Base-by-base conservation (phyloP, 2,797 vertebrate genomes). In the Myioborus melanocephalus region DNA sequence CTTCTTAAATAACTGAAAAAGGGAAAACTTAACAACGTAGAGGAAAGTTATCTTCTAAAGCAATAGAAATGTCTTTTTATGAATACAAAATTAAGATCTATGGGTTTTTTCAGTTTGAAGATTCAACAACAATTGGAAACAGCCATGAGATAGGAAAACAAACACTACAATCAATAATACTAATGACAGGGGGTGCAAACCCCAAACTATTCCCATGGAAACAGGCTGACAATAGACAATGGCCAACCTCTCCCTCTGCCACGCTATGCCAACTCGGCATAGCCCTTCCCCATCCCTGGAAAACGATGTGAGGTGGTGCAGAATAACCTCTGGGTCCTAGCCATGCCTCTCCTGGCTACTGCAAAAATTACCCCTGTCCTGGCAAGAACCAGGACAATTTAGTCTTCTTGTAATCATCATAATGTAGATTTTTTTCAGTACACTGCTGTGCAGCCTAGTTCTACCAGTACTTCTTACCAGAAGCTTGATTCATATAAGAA, bases 251-350 rank as follows among this genome's bases (percentile, higher is more conserved):
- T 70, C 26, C 14, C 43, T 78, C 35, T 3, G 12, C 56, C 49
- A 15, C 0, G 0, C 26, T 41, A 7, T 34, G 47, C 56, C 0
- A 0, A 27, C 26, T 61, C 0, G 0, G 22, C 70, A 49, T 26
- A 87, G 47, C 10, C 11, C 9, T 70, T 86, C 49, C 41, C 57
- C 14, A 55, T 49, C 21, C 26, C 49, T 47, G 21, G 49, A 70
- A 56, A 55, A 43, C 6, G 6, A 16, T 63, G 12, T 32, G 73
- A 49, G 22, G 14, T 63, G 65, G 17, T 43, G 63, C 32, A 56
- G 49, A 32, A 63, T 35, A 70, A 56, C 26, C 43, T 43, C 18
- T 11, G 7, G 3, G 35, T 63, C 43, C 22, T 32, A 27, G 32
- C 49, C 49, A 35, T 35, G 41, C 14, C 10, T 26, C 49, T 70